phyloP scores from a whole-genome alignment of 2,113 vertebrate genomes.

The Pelobates fuscus region DNA sequence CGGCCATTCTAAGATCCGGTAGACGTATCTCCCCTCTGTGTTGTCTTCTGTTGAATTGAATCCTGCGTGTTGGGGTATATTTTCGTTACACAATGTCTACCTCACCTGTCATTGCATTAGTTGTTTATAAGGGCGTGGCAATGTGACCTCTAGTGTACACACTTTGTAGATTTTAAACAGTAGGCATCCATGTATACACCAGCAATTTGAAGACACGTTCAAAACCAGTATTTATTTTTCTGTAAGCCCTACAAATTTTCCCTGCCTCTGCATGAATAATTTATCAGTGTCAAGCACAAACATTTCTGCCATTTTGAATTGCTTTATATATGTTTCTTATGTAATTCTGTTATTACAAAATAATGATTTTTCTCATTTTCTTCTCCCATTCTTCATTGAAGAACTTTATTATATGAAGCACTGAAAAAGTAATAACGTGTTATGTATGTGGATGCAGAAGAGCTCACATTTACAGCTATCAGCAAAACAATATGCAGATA shows the following conservation, averaged over 20 bases:
- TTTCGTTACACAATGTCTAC: no score
- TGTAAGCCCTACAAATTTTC: not conserved
- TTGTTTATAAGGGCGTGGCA: no score
- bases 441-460: not conserved
- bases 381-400: not conserved
- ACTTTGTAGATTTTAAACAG: no score
- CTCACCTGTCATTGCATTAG: no score
- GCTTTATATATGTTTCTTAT: not conserved
- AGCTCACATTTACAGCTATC: not conserved
- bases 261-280: not conserved
- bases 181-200: no score
- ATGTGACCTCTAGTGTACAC: no score
- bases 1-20: no score
- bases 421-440: not conserved
- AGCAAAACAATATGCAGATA: not conserved
- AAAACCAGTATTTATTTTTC: no score
- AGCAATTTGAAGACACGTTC: no score
- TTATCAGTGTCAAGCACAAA: not conserved
- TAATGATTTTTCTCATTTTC: not conserved
- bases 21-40: no score
- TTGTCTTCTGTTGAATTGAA: no score
- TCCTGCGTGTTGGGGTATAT: no score
- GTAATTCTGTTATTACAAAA: constrained; percentile 1
- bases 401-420: not conserved
- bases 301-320: not conserved